A percentile compares a stretch with the other conserved stretches of the same genome.
These are phyloP conservation scores for Octonoba sinensis DNA, from an alignment of 2,888 invertebrate genomes.

Conservation along the genomic window DNA sequence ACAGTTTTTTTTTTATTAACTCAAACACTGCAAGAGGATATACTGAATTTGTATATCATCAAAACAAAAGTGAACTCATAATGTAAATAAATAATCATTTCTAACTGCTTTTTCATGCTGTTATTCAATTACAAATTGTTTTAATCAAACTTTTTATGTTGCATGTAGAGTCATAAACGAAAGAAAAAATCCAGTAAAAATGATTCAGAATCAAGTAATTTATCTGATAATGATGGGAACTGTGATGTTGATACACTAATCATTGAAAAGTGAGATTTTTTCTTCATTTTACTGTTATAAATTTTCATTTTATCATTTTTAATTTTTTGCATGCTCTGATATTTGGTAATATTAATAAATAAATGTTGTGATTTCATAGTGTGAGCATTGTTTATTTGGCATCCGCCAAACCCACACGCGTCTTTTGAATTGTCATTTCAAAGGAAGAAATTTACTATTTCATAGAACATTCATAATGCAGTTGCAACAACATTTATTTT, in stretches of 20 bases:
- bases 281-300: not conserved
- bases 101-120: not conserved
- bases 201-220: slow-evolving; percentile 7
- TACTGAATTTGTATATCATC: too few relatives aligned
- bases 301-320: not conserved
- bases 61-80: not conserved
- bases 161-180: slow-evolving; percentile 22
- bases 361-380: too few relatives aligned
- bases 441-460: too few relatives aligned
- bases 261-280: slow-evolving; percentile 42
- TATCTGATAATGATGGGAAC: slow-evolving; percentile 24
- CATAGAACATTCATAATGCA: too few relatives aligned
- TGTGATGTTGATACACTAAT: slow-evolving; percentile 38
- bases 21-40: too few relatives aligned
- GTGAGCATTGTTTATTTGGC: too few relatives aligned
- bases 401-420: too few relatives aligned
- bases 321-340: not conserved
- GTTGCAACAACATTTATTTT: too few relatives aligned
- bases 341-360: too few relatives aligned
- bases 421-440: too few relatives aligned
- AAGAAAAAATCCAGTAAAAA: slow-evolving; percentile 32
- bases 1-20: too few relatives aligned
- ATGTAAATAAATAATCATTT: not conserved
- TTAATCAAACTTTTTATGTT: slow-evolving; percentile 1
- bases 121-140: slow-evolving; percentile 16